Evolutionary conservation across 2,113 vertebrate genomes (phyloP), one percentile per base, ranked within the genome.

Genomic region (Poicephalus meyeri): DNA sequence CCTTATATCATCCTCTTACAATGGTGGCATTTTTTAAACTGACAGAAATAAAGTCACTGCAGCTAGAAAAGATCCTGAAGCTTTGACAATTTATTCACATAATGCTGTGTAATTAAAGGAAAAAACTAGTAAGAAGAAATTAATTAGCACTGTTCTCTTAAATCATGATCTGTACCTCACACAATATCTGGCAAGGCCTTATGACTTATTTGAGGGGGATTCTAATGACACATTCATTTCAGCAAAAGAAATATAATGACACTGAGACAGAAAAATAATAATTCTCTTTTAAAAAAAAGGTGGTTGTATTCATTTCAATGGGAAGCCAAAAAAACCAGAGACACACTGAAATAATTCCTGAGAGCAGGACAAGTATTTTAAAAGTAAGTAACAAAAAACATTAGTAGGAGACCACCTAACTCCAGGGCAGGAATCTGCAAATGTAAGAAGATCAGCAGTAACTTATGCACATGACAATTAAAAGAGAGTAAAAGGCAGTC

Each of bases 381-480:
- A 92, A 91, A 91, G 35, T 18, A 55, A 91, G 73, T 56, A 88
- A 65, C 37, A 73, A 44, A 68, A 89, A 78, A 6, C 0, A 0
- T 87, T 63, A 66, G 44, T 78, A 50, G 72, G 39, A 88, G 37
- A 86, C 68, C 44, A 44, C 26, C 44, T 86, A 74, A 95, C 88
- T 95, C n/a, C 77, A 80, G 80, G 86, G 76, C 80, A 87, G 76
- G 42, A 66, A 61, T 66, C 49, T 86, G 58, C 56, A 86, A 93
- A 86, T 65, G 42, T 64, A 79, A 69, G 63, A 26, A 78, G 37
- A 90, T 69, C 46, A 83, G 24, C 28, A 70, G 61, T 76, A 77
- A 95, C 92, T 92, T 94, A 86, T 83, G 80, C 71, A 86, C 41
- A 31, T n/a, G 49, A 61, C 42, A 93, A 85, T 78, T 81, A 37